A percentile compares a stretch with the other conserved stretches of the same genome.
Evolutionary conservation across 64 coral and sea anemone genomes (phyloP).

Genomic region (Actinia equina): DNA sequence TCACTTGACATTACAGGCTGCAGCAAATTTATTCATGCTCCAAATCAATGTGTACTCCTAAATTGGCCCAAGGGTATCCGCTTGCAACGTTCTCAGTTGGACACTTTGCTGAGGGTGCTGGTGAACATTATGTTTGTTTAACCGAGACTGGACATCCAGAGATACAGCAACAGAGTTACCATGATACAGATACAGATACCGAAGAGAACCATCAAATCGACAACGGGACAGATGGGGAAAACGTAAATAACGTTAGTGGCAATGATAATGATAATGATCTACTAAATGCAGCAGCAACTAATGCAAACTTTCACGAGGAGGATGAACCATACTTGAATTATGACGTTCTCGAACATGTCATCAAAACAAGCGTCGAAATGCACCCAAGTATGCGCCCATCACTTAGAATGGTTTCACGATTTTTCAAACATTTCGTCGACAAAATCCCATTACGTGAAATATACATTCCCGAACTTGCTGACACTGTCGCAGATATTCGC

Average conservation of each 20-base stretch:
- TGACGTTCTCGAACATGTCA: constrained; percentile 33
- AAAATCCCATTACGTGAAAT: constrained; percentile 16
- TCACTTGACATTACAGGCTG: constrained; percentile 4
- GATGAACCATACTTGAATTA: constrained; percentile 37
- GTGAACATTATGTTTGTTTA: constrained; percentile 24
- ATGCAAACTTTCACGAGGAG: background rate
- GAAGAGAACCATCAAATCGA: too few species aligned
- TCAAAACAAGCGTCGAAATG: constrained; percentile 4
- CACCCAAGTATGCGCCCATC: constrained; percentile 27
- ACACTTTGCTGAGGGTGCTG: constrained; percentile 44
- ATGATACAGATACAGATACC: background rate
- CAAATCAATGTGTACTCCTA: constrained; percentile 28
- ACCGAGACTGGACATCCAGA: background rate
- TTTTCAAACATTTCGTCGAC: constrained; percentile 45
- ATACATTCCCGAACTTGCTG: constrained; percentile 48
- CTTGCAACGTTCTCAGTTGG: constrained; percentile 14
- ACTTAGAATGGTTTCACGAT: constrained; percentile 28
- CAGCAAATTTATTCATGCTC: constrained; percentile 3
- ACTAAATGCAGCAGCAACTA: background rate
- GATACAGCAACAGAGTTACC: background rate
- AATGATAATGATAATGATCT: background rate
- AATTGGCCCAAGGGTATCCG: constrained; percentile 22
- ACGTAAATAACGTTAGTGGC: background rate
- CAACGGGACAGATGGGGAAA: too few species aligned
- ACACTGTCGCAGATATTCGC: constrained; percentile 27